Percentiles rank a stretch among this genome's conserved stretches.
Evolutionary conservation across 2,113 vertebrate genomes (phyloP).

Genomic region (Toxotes jaculatrix): DNA sequence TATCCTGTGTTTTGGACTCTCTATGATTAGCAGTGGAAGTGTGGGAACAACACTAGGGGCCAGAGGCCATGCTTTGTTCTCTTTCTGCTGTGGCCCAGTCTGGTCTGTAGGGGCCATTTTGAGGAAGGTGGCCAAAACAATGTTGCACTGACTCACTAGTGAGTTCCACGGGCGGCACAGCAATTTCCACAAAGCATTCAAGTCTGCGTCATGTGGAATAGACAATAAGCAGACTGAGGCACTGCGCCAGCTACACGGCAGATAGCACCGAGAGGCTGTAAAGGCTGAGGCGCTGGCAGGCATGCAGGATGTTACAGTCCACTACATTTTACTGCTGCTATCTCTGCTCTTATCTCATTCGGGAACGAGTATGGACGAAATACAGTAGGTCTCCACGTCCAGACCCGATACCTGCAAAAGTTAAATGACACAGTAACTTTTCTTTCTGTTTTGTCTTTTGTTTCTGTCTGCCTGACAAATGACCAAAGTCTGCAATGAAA

Average conservation of each 20-base stretch:
- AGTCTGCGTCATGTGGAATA: constrained; percentile 47
- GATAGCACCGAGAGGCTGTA: constrained; percentile 33
- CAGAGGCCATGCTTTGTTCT: constrained; percentile 73
- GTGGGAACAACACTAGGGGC: constrained; percentile 61
- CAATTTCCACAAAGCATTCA: constrained; percentile 40
- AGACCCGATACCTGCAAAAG: constrained; percentile 2
- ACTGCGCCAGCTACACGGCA: neutral
- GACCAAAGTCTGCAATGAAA: neutral
- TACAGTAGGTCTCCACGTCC: constrained; percentile 13
- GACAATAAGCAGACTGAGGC: constrained; percentile 29
- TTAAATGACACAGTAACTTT: neutral
- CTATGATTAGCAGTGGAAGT: constrained; percentile 60
- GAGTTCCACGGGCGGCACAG: constrained; percentile 20
- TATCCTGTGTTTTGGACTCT: constrained; percentile 36
- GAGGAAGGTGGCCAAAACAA: constrained; percentile 63
- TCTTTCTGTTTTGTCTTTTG: neutral
- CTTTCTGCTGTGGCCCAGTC: constrained; percentile 26
- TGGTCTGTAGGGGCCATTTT: constrained; percentile 55
- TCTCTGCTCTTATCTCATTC: constrained; percentile 30
- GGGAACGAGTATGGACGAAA: constrained; percentile 35
- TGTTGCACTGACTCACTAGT: constrained; percentile 55
- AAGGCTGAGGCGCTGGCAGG: constrained; percentile 33
- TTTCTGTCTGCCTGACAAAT: neutral
- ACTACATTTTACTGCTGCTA: constrained; percentile 15
- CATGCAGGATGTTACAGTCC: constrained; percentile 30